Evolutionary conservation across 2,113 vertebrate species (phyloP).

Genomic region (Macaca mulatta): DNA sequence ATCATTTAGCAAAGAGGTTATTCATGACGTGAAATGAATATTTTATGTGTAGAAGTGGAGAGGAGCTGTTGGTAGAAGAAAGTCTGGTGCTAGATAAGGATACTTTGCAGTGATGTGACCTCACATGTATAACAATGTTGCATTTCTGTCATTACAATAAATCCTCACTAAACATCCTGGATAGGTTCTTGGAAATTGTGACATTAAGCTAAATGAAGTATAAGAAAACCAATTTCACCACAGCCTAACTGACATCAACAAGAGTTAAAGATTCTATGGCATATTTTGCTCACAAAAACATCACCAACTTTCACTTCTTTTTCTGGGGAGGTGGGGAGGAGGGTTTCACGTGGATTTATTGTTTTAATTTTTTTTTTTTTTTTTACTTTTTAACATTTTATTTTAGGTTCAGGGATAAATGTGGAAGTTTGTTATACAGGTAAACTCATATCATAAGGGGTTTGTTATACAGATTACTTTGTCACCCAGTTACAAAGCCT

Average conservation of each 20-base stretch:
- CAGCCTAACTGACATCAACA: not conserved
- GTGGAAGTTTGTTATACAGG: no score
- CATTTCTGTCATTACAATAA: not conserved
- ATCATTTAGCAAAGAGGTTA: not conserved
- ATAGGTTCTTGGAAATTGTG: not conserved
- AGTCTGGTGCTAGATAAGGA: not conserved
- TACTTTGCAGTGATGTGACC: not conserved
- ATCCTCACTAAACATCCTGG: not conserved
- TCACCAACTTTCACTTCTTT: not conserved
- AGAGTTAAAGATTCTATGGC: not conserved
- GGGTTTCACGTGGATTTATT: no score
- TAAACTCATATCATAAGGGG: no score
- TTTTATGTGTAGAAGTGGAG: not conserved
- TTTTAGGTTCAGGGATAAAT: no score
- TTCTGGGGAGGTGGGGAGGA: no score
- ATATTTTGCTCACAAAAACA: not conserved
- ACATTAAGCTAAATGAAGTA: not conserved
- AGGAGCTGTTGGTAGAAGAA: not conserved
- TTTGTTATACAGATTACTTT: no score
- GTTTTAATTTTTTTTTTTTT: no score
- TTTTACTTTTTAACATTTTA: no score
- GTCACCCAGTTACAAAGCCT: no score
- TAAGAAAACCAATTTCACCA: not conserved
- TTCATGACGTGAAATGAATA: not conserved
- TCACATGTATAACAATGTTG: not conserved